Conservation (phyloP, 2,797 vertebrate genomes). For the Zalophus californianus region DNA sequence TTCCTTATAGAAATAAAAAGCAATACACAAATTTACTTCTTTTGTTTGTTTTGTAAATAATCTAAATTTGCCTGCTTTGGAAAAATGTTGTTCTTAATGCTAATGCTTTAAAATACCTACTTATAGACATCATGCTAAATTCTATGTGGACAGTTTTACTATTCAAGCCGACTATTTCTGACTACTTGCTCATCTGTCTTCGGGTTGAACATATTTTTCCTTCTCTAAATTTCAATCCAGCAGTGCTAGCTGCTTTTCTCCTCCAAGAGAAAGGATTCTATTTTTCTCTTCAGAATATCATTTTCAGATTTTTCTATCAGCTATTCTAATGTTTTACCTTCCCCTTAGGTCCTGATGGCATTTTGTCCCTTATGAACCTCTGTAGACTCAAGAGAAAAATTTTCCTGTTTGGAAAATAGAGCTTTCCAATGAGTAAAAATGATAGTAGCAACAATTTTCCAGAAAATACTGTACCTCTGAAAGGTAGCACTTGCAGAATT, state of each 20-base stretch:
- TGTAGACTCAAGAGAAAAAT: not conserved
- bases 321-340: not conserved
- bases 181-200: not conserved
- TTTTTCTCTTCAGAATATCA: constrained; percentile 26
- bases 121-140: not conserved
- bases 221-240: not conserved
- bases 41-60: not conserved
- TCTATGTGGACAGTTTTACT: not conserved
- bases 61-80: not conserved
- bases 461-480: not conserved
- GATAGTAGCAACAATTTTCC: not conserved
- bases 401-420: not conserved
- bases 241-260: not conserved
- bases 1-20: not conserved
- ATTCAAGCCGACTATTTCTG: not conserved
- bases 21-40: not conserved
- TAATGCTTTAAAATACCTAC: constrained; percentile 2
- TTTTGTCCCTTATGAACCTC: not conserved
- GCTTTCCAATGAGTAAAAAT: constrained; percentile 15
- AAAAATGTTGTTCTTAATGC: not conserved
- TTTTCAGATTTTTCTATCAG: not conserved
- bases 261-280: not conserved
- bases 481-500: constrained; percentile 23
- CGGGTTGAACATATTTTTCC: not conserved
- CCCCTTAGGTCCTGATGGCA: not conserved